Evolutionary conservation across 1,140 invertebrate genomes (phyloP).

Genomic region (Lordiphosa stackelbergi): DNA sequence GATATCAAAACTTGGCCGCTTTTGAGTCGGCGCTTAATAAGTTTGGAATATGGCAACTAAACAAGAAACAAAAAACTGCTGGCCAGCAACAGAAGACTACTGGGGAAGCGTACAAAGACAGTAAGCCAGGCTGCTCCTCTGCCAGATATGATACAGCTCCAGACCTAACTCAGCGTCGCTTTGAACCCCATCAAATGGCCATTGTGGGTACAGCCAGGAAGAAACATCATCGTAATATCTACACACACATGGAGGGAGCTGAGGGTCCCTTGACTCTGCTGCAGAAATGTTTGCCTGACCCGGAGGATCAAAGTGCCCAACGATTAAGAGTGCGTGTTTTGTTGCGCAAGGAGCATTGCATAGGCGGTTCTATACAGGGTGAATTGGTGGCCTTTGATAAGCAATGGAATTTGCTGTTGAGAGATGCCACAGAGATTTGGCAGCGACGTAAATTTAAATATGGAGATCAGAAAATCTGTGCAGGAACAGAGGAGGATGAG

Average conservation of each 20-base stretch:
- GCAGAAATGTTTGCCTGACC: conserved; percentile 80
- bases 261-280: conserved; percentile 83
- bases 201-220: conserved; percentile 44
- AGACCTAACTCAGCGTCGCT: conserved; percentile 30
- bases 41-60: conserved; percentile 55
- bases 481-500: conserved; percentile 1
- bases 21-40: conserved; percentile 63
- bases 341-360: conserved; percentile 81
- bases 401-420: conserved; percentile 94
- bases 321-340: conserved; percentile 81
- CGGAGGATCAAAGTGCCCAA: background rate
- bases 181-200: conserved; percentile 64
- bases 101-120: background rate
- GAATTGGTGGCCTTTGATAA: conserved; percentile 94
- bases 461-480: conserved; percentile 51
- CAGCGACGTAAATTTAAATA: conserved; percentile 79
- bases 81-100: background rate
- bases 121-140: conserved; percentile 5
- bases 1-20: conserved; percentile 69
- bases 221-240: conserved; percentile 79
- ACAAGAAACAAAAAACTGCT: conserved; percentile 36
- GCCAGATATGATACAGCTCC: conserved; percentile 12
- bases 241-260: conserved; percentile 81
- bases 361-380: conserved; percentile 88
- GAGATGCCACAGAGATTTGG: conserved; percentile 92